phyloP scores from a whole-genome alignment of 2,113 vertebrate species.

The Herpetotheres cachinnans region DNA sequence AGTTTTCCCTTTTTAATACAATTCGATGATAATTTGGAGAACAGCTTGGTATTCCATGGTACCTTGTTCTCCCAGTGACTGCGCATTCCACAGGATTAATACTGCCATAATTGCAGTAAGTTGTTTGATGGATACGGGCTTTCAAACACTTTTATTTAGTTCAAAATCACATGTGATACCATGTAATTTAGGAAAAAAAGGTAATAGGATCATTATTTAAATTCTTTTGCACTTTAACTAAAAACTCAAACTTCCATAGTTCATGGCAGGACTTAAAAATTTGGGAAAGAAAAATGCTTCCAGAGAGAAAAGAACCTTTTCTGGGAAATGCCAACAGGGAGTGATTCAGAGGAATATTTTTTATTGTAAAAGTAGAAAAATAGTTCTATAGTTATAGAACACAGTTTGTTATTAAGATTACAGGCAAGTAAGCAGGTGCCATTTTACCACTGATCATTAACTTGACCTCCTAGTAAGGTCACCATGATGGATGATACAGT shows the following conservation, averaged over 20 bases:
- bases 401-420: background rate
- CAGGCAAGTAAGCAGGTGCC: background rate
- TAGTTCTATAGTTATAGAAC: background rate
- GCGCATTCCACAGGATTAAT: background rate
- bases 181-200: background rate
- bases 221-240: background rate
- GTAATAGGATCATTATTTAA: background rate
- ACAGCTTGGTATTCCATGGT: background rate
- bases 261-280: background rate
- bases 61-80: background rate
- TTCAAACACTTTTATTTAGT: background rate
- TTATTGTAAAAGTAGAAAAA: background rate
- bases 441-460: background rate
- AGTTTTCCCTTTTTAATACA: background rate
- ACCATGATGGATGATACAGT: background rate
- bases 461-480: background rate
- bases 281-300: background rate
- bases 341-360: background rate
- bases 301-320: background rate
- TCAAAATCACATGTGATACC: background rate
- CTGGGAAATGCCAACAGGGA: background rate
- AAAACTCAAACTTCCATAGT: background rate
- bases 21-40: background rate
- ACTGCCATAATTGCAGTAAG: background rate
- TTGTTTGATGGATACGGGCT: background rate